Evolutionary conservation across 2,888 invertebrate species (phyloP).

Genomic region (Orchesella flavescens): DNA sequence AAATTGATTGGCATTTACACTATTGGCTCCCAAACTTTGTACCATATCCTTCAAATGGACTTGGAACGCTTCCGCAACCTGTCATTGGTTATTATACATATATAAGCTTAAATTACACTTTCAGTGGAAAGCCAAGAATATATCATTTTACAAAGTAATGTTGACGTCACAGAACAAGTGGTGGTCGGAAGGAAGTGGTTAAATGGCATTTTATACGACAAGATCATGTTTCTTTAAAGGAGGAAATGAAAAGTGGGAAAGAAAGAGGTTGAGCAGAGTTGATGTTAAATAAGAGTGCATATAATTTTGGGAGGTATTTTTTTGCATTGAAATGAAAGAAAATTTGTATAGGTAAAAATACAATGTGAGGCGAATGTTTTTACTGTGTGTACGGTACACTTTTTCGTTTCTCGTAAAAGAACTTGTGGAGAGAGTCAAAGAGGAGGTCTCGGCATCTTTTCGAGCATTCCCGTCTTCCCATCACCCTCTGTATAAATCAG

Average conservation of each 20-base stretch:
- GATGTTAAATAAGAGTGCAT: not conserved
- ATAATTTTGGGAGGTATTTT: not conserved
- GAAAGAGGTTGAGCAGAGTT: too few relatives aligned
- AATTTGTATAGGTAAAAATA: not conserved
- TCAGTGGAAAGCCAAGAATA: not conserved
- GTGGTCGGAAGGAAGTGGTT: too few relatives aligned
- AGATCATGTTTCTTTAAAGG: not conserved
- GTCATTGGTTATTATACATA: conserved; percentile 64
- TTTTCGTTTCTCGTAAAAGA: conserved; percentile 70
- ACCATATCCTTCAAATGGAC: conserved; percentile 76
- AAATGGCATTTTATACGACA: too few relatives aligned
- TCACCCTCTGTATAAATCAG: conserved; percentile 55
- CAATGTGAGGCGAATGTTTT: not conserved
- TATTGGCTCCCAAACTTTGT: conserved; percentile 75
- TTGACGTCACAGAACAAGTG: too few relatives aligned
- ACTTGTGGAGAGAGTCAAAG: conserved; percentile 66
- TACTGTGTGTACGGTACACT: conserved; percentile 67
- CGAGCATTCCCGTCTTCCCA: conserved; percentile 65
- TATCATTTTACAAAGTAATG: too few relatives aligned
- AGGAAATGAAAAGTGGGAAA: not conserved
- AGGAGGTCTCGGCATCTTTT: conserved; percentile 64
- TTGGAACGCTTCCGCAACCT: conserved; percentile 77
- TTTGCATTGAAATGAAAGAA: not conserved
- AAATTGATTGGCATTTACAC: conserved; percentile 75
- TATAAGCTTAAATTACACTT: not conserved